phyloP scores from a whole-genome alignment of 2,113 vertebrate species.

The Glareola pratincola region DNA sequence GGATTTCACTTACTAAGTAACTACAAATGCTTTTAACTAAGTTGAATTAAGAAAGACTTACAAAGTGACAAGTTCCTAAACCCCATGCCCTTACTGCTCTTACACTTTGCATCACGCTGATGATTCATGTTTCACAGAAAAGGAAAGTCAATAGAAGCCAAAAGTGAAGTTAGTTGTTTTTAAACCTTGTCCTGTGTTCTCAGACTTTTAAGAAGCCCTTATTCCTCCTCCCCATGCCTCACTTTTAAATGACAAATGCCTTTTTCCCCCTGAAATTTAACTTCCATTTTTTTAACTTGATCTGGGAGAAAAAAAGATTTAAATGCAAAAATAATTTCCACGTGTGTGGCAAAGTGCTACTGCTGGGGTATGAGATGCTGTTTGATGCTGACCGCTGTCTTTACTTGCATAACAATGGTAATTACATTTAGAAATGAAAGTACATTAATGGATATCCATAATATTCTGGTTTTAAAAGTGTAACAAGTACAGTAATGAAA shows the following conservation, averaged over 20 bases:
- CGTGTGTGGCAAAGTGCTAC: neutral
- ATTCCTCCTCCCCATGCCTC: neutral
- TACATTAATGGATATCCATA: neutral
- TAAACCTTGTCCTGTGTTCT: neutral
- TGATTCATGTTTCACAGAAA: neutral
- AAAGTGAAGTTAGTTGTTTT: neutral
- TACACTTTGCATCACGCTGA: neutral
- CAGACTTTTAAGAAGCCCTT: neutral
- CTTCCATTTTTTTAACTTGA: neutral
- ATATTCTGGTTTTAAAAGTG: neutral
- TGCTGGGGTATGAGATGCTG: neutral
- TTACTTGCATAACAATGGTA: neutral
- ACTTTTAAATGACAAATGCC: neutral
- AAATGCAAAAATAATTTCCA: neutral
- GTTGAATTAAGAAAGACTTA: neutral
- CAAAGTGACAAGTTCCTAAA: neutral
- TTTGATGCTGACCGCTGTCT: neutral
- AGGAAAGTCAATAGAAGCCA: neutral
- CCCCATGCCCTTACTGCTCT: neutral
- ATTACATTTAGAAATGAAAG: neutral
- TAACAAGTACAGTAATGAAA: neutral
- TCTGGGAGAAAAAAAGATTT: neutral
- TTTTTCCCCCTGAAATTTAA: neutral
- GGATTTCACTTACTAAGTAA: neutral
- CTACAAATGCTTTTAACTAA: neutral